A percentile compares a stretch with the other conserved stretches of the same genome.
Conservation (phyloP, 2,797 vertebrate species). For the Sebastes baramenuke region DNA sequence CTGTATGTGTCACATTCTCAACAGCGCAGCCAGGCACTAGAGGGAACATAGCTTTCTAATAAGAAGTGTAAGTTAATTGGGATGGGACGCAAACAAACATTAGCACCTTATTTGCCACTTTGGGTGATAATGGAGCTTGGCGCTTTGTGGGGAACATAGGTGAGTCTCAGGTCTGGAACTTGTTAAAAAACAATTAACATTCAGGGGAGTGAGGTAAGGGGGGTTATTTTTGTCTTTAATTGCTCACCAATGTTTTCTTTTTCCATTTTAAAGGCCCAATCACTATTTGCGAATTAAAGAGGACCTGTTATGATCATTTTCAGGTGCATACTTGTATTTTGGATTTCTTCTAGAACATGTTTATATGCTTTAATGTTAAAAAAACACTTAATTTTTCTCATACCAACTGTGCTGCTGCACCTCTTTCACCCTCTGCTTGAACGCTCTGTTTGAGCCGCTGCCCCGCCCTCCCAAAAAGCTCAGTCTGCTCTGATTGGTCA, state of each 20-base stretch:
- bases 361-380: no score
- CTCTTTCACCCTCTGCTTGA: neutral
- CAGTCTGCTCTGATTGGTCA: no score
- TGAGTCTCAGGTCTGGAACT: conserved; percentile 15
- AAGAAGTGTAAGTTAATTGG: conserved; percentile 44
- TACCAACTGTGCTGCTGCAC: neutral
- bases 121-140: conserved; percentile 49
- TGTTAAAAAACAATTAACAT: conserved; percentile 38
- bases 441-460: neutral
- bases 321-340: no score
- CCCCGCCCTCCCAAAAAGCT: no score
- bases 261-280: neutral
- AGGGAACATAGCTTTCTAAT: conserved; percentile 24
- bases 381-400: no score
- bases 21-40: conserved; percentile 1
- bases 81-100: conserved; percentile 57
- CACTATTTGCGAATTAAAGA: neutral
- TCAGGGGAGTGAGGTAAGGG: neutral
- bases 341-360: no score
- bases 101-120: conserved; percentile 48
- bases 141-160: neutral
- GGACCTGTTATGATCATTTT: neutral
- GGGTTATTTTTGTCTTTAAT: conserved; percentile 1
- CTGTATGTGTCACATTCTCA: conserved; percentile 23
- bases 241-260: neutral